Evolutionary conservation across 2,797 vertebrate species (phyloP).

Genomic region (Enteromius viviparus): DNA sequence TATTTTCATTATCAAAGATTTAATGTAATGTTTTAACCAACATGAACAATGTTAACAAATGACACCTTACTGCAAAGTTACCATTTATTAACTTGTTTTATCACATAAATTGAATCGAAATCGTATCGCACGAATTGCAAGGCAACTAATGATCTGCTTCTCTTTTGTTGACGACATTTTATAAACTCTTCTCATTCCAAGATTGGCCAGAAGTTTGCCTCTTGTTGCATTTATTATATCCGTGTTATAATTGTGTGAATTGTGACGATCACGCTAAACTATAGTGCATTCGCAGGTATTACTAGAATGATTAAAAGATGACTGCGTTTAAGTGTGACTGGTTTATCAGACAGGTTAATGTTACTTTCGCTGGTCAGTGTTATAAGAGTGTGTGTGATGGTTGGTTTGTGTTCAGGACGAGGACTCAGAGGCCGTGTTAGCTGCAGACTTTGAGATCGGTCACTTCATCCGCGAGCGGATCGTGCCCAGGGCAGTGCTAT

Average conservation of each 20-base stretch:
- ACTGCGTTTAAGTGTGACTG: not conserved
- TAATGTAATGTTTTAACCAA: no score
- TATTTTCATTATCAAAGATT: no score
- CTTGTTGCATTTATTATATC: not conserved
- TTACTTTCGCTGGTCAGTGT: not conserved
- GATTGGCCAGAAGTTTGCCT: not conserved
- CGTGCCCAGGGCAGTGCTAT: conserved; percentile 93
- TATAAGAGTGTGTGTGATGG: not conserved
- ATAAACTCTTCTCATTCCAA: not conserved
- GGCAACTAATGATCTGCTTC: not conserved
- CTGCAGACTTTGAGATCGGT: conserved; percentile 97
- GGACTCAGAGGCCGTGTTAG: conserved; percentile 92
- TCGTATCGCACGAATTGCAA: not conserved
- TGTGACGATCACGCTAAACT: not conserved
- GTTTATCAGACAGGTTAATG: not conserved
- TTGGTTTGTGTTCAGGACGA: conserved; percentile 82
- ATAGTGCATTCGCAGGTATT: not conserved
- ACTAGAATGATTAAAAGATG: not conserved
- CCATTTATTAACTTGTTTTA: no score
- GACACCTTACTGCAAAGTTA: no score
- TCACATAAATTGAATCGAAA: no score
- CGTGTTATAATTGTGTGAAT: not conserved
- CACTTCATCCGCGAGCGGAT: conserved; percentile 97
- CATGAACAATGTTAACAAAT: no score
- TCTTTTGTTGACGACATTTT: not conserved